Base-by-base conservation (phyloP, 2,888 invertebrate species). In the Coleophora flavipennella region DNA sequence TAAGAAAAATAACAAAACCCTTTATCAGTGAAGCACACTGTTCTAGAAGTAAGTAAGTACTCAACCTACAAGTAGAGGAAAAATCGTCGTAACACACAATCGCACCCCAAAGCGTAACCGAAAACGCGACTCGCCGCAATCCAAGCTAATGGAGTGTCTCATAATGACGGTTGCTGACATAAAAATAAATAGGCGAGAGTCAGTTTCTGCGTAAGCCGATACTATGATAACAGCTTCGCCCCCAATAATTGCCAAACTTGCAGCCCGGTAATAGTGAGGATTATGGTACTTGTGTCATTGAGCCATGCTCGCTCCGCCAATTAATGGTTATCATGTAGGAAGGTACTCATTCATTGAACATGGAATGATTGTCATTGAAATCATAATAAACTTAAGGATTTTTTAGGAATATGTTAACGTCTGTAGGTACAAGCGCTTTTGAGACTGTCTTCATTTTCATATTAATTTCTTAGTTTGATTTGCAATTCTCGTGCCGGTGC, bases 141-240 rank as follows among this genome's bases (percentile, higher is more conserved):
- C 83, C 81, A 70, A 84, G 77, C 81, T 84, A 84, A 84, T 84
- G 84, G 84, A 84, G 84, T 84, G 83, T 83, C 83, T 79, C 81
- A 80, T 83, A 81, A 84, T 83, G 84, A 81, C 80, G 81, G 81
- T 80, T 81, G 80, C 80, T 83, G 84, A 84, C 84, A 84, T 84
- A 84, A 84, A 84, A 84, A 84, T 83, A 84, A 84, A 84, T 84
- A 84, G 84, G 78, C 80, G 71, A 80, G 83, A 81, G 73, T 83
- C 84, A 71, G 84, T 83, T 83, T 83, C 83, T 83, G 77, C 77
- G 84, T 84, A 84, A 84, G 84, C 81, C 77, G 84, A 84, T 84
- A 84, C 84, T 84, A 81, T 84, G 84, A 84, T 84, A 84, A 84
- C 84, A 83, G 77, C 77, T 74, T 75, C 74, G 73, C 75, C 71